Evolutionary conservation across 2,888 invertebrate genomes (phyloP), one percentile per base, ranked within the genome.

Genomic region (Drosophila flavopinicola): DNA sequence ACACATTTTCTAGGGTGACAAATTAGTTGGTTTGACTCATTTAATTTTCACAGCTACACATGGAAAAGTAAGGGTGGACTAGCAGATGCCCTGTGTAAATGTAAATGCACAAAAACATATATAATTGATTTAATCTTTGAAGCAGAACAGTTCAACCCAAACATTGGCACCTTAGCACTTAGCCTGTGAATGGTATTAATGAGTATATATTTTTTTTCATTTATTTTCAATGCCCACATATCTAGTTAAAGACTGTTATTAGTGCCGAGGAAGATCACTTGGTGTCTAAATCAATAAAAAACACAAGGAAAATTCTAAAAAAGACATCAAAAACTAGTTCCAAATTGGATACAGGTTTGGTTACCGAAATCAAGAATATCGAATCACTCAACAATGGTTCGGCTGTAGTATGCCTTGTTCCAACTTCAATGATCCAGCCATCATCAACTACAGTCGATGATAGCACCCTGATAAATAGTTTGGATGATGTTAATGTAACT

Each of bases 221-320:
- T 20, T 17, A 30, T 25, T 25, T 35, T 13, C 2, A 20, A 38
- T 47, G 4, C 3, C 7, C 38, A 29, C 37, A 15, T 11, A 30
- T 39, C 1, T 33, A 76, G 75, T 38, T 53, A 0, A 69, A 53
- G 24, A 60, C 56, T n/a, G 35, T 70, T 25, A 48, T 70, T 9
- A 73, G 39, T 32, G 64, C 71, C n/a, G 85, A 85, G 17, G 85
- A 83, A 37, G 74, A 85, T 3, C 77, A 85, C 37, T 69, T 85
- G 35, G 66, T 44, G 23, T 72, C 73, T 1, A 66, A 63, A 20
- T 69, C 71, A 20, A 23, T 49, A 47, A 60, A 39, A 59, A 41
- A 44, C 11, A 5, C 41, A 15, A 58, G 13, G 23, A 63, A 59
- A 20, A 5, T 37, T 0, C n/a, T 47, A 0, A 67, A 58, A 39